These are phyloP conservation scores for Lycophotia porphyrea DNA, from an alignment of 2,888 invertebrate genomes.

Conservation along the genomic window DNA sequence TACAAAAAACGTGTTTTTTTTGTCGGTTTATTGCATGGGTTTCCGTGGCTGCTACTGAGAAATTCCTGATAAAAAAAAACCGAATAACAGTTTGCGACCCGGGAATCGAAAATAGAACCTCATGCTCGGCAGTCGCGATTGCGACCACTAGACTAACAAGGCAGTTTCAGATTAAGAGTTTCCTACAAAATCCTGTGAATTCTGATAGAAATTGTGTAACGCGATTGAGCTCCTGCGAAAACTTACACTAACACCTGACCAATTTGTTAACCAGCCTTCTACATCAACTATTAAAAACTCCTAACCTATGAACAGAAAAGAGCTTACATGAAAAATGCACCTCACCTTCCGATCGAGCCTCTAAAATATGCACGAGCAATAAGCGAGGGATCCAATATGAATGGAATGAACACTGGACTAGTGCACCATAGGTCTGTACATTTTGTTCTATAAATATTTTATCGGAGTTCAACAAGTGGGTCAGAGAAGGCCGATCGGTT, in stretches of 20 bases:
- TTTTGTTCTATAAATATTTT: constrained; percentile 56
- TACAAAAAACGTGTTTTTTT: no score
- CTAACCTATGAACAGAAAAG: neutral
- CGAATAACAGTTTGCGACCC: no score
- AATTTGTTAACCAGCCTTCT: neutral
- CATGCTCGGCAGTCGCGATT: no score
- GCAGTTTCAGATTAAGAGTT: neutral
- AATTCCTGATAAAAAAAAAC: no score
- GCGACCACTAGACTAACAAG: no score
- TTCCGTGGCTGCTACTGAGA: no score
- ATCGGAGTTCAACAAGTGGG: constrained; percentile 60
- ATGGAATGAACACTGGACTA: constrained; percentile 56
- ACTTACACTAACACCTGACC: neutral
- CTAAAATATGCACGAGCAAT: constrained; percentile 71
- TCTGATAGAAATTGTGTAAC: no score
- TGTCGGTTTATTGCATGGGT: no score
- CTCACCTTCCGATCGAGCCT: constrained; percentile 44
- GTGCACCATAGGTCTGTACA: constrained; percentile 32
- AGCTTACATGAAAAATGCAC: constrained; percentile 52
- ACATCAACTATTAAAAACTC: constrained; percentile 37
- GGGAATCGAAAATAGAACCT: no score
- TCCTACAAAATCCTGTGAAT: no score
- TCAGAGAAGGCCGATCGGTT: constrained; percentile 12
- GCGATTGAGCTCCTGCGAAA: neutral
- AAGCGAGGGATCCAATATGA: constrained; percentile 68